Evolutionary conservation across 2,888 invertebrate species (phyloP).

Genomic region (Spodoptera exigua): DNA sequence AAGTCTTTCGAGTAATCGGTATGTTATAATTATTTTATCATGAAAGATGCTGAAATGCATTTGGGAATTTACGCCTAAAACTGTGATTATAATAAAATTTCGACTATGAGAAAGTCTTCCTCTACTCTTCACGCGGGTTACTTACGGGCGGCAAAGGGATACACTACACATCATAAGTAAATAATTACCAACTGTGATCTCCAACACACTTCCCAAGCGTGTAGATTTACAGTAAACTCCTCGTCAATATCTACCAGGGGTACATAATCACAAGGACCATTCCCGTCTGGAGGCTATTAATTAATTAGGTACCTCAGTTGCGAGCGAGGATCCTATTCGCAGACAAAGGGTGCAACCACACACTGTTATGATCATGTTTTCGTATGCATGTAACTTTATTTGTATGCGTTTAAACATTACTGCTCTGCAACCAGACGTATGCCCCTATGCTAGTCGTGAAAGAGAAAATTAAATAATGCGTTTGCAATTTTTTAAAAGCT

Average conservation of each 20-base stretch:
- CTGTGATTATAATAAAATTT: no score
- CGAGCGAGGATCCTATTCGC: slow-evolving; percentile 49
- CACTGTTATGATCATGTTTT: slow-evolving; percentile 44
- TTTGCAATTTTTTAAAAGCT: slow-evolving; percentile 48
- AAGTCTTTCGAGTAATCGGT: no score
- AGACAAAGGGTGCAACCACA: slow-evolving; percentile 56
- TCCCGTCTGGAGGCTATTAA: slow-evolving; percentile 45
- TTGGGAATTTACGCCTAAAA: no score
- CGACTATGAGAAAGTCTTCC: no score
- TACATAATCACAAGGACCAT: slow-evolving; percentile 31
- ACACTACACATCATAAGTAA: no score
- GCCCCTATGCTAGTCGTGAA: slow-evolving; percentile 56
- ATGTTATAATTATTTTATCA: no score
- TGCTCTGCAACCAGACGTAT: slow-evolving; percentile 46
- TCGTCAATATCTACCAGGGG: slow-evolving; percentile 30
- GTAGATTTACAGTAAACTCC: no score
- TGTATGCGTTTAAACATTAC: slow-evolving; percentile 15
- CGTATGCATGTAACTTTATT: slow-evolving; percentile 24
- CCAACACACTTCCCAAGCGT: no score
- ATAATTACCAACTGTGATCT: no score
- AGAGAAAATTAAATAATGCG: slow-evolving; percentile 59
- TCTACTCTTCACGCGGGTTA: no score
- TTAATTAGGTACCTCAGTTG: slow-evolving; percentile 57
- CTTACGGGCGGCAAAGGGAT: no score
- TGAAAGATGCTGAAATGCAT: no score